Evolutionary conservation across 1,140 invertebrate genomes (phyloP), one percentile per base, ranked within the genome.

Genomic region (Anoplophora glabripennis): DNA sequence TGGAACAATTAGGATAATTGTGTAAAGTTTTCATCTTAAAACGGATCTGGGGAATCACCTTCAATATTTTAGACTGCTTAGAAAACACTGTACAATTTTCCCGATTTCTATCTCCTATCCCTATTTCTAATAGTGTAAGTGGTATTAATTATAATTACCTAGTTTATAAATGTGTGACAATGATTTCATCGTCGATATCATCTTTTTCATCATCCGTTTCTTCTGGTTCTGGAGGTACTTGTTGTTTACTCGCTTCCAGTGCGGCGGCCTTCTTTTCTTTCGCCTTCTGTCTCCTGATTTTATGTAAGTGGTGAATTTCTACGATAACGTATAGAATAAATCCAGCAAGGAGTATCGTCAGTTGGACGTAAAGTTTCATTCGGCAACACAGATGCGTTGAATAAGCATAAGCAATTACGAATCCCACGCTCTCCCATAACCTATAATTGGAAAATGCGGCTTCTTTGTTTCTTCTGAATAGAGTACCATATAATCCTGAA

Each of bases 371-470:
- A 3, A 97, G 83, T 79, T 96, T 97, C 83, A 89, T 89, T 7
- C 89, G 79, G 12, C 93, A 90, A 76, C 92, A 95, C 3, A 96
- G 79, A 64, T 90, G 87, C 3, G 90, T 93, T 55, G 88, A 92
- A 76, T 93, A 90, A 0, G 89, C 87, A 69, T 96, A 97, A 5
- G 93, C 93, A 7, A 96, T 84, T 1, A 96, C 91, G 67, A 96
- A 94, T 0, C 96, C 96, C 15, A 89, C 83, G 37, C 90, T 93
- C 77, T 98, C 94, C 90, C 95, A 95, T 12, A 98, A 84, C 41
- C 95, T 85, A 77, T 92, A 97, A 78, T 96, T 97, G 59, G 94
- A 95, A 81, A 98, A 98, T 0, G 95, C 95, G 0, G 95, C 91
- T 75, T 98, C 94, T 71, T 96, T 93, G 76, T 94, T 92, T 36